Evolutionary conservation across 2,888 invertebrate genomes (phyloP), one percentile per base, ranked within the genome.

Genomic region (Cataglyphis cursor): DNA sequence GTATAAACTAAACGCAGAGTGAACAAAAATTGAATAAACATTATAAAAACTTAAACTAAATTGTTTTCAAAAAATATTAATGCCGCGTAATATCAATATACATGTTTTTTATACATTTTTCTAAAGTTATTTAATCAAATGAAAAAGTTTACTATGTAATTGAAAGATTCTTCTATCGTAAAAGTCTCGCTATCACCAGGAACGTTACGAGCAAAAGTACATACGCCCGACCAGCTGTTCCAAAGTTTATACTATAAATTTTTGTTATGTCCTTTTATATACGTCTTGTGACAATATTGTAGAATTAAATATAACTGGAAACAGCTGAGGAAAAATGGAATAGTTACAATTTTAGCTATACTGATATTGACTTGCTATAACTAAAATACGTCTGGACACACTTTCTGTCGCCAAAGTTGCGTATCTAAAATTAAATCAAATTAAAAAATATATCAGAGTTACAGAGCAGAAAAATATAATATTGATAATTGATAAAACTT

Each of bases 71-170:
- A 59, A 4, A 3, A 73, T 59, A 44, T 41, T 73, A 73, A 31
- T 24, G 72, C 21, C 12, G 21, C 18, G 18, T 59, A 44, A 72
- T 72, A 73, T 70, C 72, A 21, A 24, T 31, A 15, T 41, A 21
- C 12, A 12, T 38, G 8, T 6, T 38, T 54, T 41, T 76, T 12
- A 15, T n/a, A n/a, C 38, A 21, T 18, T 3, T 24, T 28, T 41
- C 41, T 41, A 68, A 78, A 57, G 59, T 57, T 59, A 73, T 72
- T 59, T 73, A 72, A 73, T 73, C 35, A 73, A 76, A 73, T 35
- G 12, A 31, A 31, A 51, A 31, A 44, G 41, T 78, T 72, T 73
- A 57, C 57, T 24, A n/a, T 70, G 51, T 54, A 70, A 76, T 70
- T 41, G 21, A 44, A 72, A 57, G 57, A 57, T 73, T 72, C 41